Evolutionary conservation across 2,888 invertebrate species (phyloP).

Genomic region (Gerris lacustris): DNA sequence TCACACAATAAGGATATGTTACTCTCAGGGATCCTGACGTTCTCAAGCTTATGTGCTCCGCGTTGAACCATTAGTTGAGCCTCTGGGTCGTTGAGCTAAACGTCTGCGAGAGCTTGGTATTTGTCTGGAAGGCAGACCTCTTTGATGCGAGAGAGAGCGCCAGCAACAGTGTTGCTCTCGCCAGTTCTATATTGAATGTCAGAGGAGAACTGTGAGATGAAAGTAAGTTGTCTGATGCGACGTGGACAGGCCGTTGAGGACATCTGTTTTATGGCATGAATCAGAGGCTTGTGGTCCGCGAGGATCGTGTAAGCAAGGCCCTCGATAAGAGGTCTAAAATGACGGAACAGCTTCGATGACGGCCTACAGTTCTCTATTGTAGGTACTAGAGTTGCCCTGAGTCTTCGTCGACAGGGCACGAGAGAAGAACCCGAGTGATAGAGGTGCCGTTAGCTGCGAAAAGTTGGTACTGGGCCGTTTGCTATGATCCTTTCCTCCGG

Average conservation of each 20-base stretch:
- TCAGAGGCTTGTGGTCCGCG: background rate
- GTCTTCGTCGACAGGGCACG: background rate
- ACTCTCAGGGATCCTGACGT: no score
- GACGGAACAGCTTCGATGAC: background rate
- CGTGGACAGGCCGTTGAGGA: background rate
- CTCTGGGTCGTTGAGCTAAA: background rate
- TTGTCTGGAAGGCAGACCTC: background rate
- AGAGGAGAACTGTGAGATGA: conserved; percentile 4
- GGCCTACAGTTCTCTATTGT: background rate
- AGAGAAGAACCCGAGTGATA: conserved; percentile 11
- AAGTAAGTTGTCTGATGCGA: background rate
- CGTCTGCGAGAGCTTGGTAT: background rate
- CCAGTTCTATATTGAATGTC: background rate
- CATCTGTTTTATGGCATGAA: background rate
- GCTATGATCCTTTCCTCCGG: background rate
- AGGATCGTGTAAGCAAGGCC: background rate
- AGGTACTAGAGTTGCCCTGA: background rate
- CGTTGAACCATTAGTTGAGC: background rate
- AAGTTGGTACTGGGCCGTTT: conserved; percentile 8
- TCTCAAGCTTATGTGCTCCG: no score
- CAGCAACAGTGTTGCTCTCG: background rate
- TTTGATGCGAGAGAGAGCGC: conserved; percentile 31
- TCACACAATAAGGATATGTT: no score
- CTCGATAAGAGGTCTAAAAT: background rate
- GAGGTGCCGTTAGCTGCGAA: conserved; percentile 22